Base-by-base conservation (phyloP, 2,888 invertebrate species). In the Eueremaeus valkanovi region DNA sequence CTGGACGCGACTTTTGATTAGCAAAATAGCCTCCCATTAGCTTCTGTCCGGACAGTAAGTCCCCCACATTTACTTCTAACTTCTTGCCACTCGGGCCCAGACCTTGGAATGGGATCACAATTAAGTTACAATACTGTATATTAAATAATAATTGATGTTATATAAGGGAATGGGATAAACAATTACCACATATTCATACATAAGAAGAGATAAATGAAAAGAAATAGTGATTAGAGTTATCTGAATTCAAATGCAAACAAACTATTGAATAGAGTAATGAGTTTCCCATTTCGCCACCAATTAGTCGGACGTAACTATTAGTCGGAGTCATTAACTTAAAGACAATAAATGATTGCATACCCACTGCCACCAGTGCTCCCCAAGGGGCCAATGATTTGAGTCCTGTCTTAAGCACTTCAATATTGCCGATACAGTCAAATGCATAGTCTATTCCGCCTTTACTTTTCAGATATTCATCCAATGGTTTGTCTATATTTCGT, bases 401-500 rank as follows among this genome's bases (percentile, higher is more conserved):
- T 11, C 18, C 73, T 8, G n/a, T 13, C 6, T 73, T 29, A 13
- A 73, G n/a, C 16, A 45, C 45, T n/a, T 49, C 21, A n/a, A n/a
- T 8, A 9, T 40, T 42, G 16, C 73, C 73, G 29, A 73, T 36
- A 45, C 73, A 73, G 21, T 73, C 73, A 29, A 73, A 73, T 18
- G 73, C 73, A 45, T 45, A 73, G 45, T 73, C 73, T 18, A 73
- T 24, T 66, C 73, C 63, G n/a, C 58, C 66, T 27, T 68, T 40
- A 5, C 45, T 68, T 51, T 66, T 11, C 1, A 74, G 16, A 24
- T 68, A 66, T 16, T 68, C 36, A n/a, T 68, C 40, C 13, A 74
- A 9, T 18, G 74, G n/a, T 40, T 70, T 1, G 3, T 63, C 73
- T 21, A 31, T 42, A 16, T 40, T n/a, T 27, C 9, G 16, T 16